phyloP scores from a whole-genome alignment of 1,140 invertebrate species.

The Uloborus diversus region DNA sequence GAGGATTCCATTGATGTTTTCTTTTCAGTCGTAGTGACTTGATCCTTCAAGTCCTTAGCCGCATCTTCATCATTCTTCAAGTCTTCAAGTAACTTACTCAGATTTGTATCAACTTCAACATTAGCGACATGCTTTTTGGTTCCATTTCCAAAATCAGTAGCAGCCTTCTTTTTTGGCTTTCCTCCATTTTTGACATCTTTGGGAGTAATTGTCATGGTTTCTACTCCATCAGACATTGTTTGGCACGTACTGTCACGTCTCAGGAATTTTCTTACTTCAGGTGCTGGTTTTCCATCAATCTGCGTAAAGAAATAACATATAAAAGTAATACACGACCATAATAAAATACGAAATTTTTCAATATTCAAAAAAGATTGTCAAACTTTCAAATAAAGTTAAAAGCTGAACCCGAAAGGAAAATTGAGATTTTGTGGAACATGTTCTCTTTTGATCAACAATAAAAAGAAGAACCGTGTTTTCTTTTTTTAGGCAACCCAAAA shows the following conservation, averaged over 20 bases:
- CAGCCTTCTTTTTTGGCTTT: background rate
- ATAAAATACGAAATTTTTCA: no score
- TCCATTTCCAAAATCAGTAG: background rate
- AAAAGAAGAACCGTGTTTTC: no score
- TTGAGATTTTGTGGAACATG: no score
- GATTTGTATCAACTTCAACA: conserved; percentile 10
- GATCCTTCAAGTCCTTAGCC: background rate
- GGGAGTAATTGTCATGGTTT: background rate
- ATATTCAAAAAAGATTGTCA: no score
- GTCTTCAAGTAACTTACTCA: background rate
- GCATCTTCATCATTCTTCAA: background rate
- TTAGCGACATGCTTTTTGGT: background rate
- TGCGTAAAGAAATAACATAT: background rate
- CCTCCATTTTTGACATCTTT: background rate
- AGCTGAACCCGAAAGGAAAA: no score
- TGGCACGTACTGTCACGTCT: conserved; percentile 40
- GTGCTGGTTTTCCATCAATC: conserved; percentile 12
- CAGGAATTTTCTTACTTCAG: conserved; percentile 26
- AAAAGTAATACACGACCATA: background rate
- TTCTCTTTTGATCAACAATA: no score
- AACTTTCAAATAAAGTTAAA: no score
- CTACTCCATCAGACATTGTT: conserved; percentile 9
- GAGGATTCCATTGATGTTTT: background rate
- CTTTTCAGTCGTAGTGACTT: background rate
- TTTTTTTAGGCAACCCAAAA: no score